phyloP scores from a whole-genome alignment of 2,797 vertebrate genomes.

The Chelon auratus region DNA sequence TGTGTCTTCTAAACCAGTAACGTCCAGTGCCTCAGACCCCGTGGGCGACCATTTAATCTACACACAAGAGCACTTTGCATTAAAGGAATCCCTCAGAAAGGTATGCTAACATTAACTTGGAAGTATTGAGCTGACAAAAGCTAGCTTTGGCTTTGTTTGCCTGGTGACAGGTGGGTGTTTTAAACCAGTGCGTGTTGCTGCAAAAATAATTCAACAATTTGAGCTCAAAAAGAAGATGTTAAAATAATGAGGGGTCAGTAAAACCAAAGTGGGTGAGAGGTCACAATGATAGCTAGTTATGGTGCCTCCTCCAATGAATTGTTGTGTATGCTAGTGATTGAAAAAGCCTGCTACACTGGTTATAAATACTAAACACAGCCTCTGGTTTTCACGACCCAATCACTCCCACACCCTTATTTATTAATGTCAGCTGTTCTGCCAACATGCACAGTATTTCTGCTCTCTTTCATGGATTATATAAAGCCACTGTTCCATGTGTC shows the following conservation, averaged over 20 bases:
- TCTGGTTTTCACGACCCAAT: constrained; percentile 1
- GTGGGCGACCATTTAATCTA: constrained; percentile 69
- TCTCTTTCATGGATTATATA: not conserved
- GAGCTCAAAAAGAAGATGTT: too few relatives aligned
- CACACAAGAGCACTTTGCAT: constrained; percentile 76
- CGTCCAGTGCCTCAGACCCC: constrained; percentile 30
- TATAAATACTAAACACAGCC: not conserved
- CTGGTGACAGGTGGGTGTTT: not conserved
- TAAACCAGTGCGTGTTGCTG: too few relatives aligned
- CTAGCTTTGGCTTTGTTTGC: not conserved
- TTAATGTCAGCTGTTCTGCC: not conserved
- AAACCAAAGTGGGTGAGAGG: constrained; percentile 63
- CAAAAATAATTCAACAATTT: not conserved
- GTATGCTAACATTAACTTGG: constrained; percentile 68
- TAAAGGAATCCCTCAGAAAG: constrained; percentile 84
- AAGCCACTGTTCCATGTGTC: not conserved
- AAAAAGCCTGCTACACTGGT: not conserved
- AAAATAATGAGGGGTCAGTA: not conserved
- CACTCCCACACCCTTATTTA: not conserved
- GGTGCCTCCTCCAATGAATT: not conserved
- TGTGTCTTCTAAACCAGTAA: constrained; percentile 61
- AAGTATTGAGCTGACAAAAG: not conserved
- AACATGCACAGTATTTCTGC: not conserved
- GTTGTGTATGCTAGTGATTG: too few relatives aligned
- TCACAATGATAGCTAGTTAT: constrained; percentile 24